Evolutionary conservation across 2,888 invertebrate species (phyloP).

Genomic region (Watsonalla cultraria): DNA sequence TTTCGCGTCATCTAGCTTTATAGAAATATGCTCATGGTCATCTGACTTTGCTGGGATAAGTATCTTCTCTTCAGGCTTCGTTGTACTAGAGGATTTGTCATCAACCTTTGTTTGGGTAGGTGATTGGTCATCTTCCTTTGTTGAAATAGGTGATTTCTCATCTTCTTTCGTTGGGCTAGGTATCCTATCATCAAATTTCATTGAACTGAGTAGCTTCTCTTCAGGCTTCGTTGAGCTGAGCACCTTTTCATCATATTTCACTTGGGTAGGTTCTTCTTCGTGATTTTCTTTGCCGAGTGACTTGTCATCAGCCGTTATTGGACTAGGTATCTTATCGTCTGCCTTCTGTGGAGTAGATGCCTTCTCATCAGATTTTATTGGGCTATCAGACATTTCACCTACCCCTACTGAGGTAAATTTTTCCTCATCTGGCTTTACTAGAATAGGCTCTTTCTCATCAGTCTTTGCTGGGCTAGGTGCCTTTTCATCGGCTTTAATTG

Average conservation of each 20-base stretch:
- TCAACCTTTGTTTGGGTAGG: conserved; percentile 1
- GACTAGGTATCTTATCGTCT: conserved; percentile 8
- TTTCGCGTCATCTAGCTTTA: conserved; percentile 1
- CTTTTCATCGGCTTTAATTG: conserved; percentile 5
- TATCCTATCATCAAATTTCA: not conserved
- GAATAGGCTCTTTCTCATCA: conserved; percentile 4
- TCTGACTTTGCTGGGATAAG: not conserved
- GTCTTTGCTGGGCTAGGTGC: conserved; percentile 3
- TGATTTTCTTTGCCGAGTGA: not conserved
- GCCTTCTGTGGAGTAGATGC: not conserved
- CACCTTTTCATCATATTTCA: not conserved
- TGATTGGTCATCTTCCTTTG: conserved; percentile 2
- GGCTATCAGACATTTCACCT: not conserved
- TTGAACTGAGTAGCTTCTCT: not conserved
- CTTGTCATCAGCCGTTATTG: not conserved
- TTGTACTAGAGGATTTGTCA: too few relatives aligned
- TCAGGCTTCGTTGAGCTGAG: not conserved
- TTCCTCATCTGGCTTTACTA: conserved; percentile 1
- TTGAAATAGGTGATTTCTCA: not conserved
- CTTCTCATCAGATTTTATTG: conserved; percentile 1
- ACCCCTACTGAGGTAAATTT: not conserved
- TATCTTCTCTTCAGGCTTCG: too few relatives aligned
- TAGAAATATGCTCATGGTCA: conserved; percentile 2
- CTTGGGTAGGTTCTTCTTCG: not conserved
- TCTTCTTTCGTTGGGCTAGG: not conserved